Base-by-base conservation (phyloP, 1,140 invertebrate genomes). In the Pteromalus puparum region DNA sequence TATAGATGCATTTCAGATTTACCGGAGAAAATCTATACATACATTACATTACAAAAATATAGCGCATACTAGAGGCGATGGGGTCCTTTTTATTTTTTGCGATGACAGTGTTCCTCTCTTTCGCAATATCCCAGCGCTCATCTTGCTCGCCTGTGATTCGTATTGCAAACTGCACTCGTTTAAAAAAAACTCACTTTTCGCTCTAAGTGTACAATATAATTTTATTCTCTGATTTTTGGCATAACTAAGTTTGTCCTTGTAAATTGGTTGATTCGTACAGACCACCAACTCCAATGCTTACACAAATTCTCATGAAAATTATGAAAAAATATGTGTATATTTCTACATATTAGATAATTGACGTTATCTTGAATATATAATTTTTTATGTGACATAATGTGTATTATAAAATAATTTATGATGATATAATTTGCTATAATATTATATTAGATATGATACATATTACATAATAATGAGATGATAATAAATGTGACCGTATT, bases 401-500 rank as follows among this genome's bases (percentile, higher is more conserved):
- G 1, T 26, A 46, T 42, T 46, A 30, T 46, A 38, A 42, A 78
- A 5, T 65, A 21, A 34, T n/a, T 34, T 30, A 34, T 61, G 21
- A 61, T 61, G 18, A 61, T 61, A 89, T 88, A 87, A 90, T 90
- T 89, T 89, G 88, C 89, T 87, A 86, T 53, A 90, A 88, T 87
- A 90, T 84, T 85, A 89, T 89, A 91, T 86, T 80, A 89, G 87
- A 89, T 88, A 89, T 89, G 87, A 90, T 90, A 90, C 90, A 61
- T 61, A 87, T 88, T 88, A 91, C 84, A 89, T 90, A 73, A 90
- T 90, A 88, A 91, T 91, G 89, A 91, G 87, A 91, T 91, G 88
- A 92, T 91, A 61, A 91, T 91, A 61, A 91, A 91, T 92, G 90
- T 92, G 87, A 91, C 87, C 88, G 91, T 92, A 89, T 89, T 89